Base-by-base conservation (phyloP, 2,797 vertebrate genomes). In the Mionectes olivaceus region DNA sequence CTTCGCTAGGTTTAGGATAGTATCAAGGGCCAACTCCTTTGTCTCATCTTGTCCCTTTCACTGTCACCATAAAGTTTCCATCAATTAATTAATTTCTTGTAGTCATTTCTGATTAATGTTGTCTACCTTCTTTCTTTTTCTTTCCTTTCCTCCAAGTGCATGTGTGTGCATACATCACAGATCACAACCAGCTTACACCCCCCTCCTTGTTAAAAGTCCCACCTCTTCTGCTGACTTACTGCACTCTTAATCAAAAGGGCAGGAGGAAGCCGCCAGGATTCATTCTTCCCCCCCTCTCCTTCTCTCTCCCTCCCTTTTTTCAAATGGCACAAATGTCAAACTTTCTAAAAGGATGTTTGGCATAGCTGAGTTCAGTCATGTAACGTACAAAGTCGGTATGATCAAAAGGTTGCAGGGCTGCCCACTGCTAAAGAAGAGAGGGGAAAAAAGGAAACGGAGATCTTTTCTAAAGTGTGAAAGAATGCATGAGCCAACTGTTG, bases 181-280 rank as follows among this genome's bases (percentile, higher is more conserved):
- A 74, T 90, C 85, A 87, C 77, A 93, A 91, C 52, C 7, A 7
- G 28, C 56, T 64, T 24, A 74, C 24, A 43, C 14, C 52, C 67
- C 71, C 70, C 61, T 21, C 78, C 89, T 94, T 71, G 67, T 94
- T 90, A 88, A 46, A 97, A 98, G 92, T 94, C 91, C 95, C 95
- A 97, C 96, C 97, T 97, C 97, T 97, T 97, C 95, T 97, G 94
- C 97, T 97, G 97, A 97, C 97, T 98, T 98, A 96, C 96, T 81
- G 67, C 96, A 97, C 97, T 96, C 96, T 95, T 98, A 98, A 98
- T 98, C 97, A 98, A 98, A 98, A 98, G 97, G 97, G 96, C 97
- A 98, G 97, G 96, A 97, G 95, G 94, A 98, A 98, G 94, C 97
- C 52, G 55, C 95, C 94, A 91, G 96, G 96, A 98, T 97, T 97